Conservation (phyloP, 2,113 vertebrate genomes). For the Cygnus buccinator region DNA sequence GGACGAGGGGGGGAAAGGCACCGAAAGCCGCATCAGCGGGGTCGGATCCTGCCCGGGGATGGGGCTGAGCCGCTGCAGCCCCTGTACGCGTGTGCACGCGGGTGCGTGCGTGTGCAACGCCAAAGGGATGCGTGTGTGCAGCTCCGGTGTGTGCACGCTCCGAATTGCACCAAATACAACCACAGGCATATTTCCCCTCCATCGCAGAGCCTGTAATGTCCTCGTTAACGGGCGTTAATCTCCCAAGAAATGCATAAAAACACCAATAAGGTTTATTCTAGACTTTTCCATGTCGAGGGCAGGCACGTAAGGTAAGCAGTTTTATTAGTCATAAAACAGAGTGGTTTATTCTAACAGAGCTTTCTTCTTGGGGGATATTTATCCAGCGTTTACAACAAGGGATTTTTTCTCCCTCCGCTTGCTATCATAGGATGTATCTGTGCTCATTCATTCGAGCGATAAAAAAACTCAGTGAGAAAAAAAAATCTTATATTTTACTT, state of each 20-base stretch:
- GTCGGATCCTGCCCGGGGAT: not conserved
- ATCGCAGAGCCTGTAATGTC: not conserved
- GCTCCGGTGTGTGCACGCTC: not conserved
- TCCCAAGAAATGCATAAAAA: not conserved
- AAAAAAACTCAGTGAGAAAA: not conserved
- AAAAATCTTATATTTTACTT: not conserved
- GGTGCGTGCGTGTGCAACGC: not conserved
- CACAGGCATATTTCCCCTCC: rapidly evolving
- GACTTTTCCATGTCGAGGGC: not conserved
- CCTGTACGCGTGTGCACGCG: not conserved
- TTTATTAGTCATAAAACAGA: not conserved
- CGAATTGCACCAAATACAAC: not conserved
- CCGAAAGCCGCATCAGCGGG: not conserved
- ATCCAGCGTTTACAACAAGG: not conserved
- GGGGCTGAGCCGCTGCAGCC: not conserved
- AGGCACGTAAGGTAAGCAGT: not conserved
- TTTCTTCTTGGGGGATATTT: not conserved
- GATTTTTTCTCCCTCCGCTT: not conserved
- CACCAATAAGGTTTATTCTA: not conserved
- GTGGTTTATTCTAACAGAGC: not conserved
- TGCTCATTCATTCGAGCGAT: not conserved
- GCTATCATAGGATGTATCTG: rapidly evolving
- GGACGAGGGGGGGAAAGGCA: rapidly evolving
- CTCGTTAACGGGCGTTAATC: not conserved
- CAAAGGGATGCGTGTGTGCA: not conserved